Base-by-base conservation (phyloP, 2,113 vertebrate species). In the Eurystomus gularis region DNA sequence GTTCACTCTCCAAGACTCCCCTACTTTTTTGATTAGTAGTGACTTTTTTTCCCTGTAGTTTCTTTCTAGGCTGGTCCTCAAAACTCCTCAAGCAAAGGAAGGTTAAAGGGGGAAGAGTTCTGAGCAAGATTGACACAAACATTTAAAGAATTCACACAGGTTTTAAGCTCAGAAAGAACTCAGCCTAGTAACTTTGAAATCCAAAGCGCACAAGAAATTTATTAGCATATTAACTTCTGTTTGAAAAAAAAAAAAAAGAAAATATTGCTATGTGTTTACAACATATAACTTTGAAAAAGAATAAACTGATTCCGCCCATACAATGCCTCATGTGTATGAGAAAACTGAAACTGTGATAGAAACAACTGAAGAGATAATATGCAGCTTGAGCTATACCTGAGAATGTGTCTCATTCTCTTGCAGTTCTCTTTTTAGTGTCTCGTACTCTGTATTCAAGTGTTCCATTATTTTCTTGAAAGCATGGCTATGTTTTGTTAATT, bases 361-460 rank as follows among this genome's bases (percentile, higher is more conserved):
- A 60, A 89, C 9, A 82, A 54, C 2, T 11, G 15, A 76, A 72
- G 10, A 80, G 48, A 51, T 9, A 86, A 44, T 23, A 46, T 1
- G 7, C 29, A 51, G 61, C 33, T 78, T 80, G 13, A 90, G 49
- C 46, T 95, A 37, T 70, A 99, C 99, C 99, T 99, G 99, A 87
- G 98, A 96, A 62, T 99, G 98, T 10, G 99, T 99, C 97, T 99
- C 99, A 31, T 99, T 99, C 58, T 99, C 99, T 51, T 99, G 98
- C 19, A 99, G 97, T 35, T 98, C 98, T 58, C 85, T 97, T 93
- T 98, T 99, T 42, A 99, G 94, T 25, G 83, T 82, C 80, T 99
- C 99, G 39, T 98, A 97, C 48, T 98, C 98, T 62, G 77, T 55
- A 49, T 98, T 99, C 95, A 98, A 96, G 25, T 97, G 98, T 73